Percentiles rank a stretch among this genome's conserved stretches.
These are phyloP conservation scores for Elysia chlorotica DNA, from an alignment of 1,140 invertebrate genomes.

Conservation along the genomic window DNA sequence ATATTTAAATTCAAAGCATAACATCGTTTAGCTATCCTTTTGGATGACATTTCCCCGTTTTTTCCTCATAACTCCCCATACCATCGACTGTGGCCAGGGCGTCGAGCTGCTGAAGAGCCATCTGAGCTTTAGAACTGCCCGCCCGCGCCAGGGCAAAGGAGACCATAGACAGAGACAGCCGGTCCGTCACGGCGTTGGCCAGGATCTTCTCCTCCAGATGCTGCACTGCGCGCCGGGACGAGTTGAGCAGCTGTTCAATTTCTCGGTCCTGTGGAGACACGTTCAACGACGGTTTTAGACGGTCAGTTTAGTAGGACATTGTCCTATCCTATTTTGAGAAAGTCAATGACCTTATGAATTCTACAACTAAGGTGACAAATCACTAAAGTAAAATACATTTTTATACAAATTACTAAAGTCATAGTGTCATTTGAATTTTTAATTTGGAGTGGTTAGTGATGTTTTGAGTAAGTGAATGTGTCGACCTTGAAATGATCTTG, in stretches of 20 bases:
- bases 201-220: background rate
- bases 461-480: background rate
- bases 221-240: background rate
- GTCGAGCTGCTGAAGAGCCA: background rate
- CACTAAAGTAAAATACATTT: background rate
- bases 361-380: background rate
- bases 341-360: background rate
- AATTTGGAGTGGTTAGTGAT: background rate
- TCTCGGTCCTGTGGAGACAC: background rate
- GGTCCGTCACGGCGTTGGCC: background rate
- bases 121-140: background rate
- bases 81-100: background rate
- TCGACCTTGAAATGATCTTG: background rate
- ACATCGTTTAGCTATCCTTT: background rate
- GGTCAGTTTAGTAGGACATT: background rate
- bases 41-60: background rate
- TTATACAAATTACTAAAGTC: no score
- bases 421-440: no score
- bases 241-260: background rate
- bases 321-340: background rate
- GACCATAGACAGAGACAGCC: background rate
- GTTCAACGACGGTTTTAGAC: background rate
- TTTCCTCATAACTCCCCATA: background rate
- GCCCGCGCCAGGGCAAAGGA: background rate
- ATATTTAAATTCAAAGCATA: background rate